Conservation (phyloP, 2,888 invertebrate genomes). For the Drosophila antonietae region DNA sequence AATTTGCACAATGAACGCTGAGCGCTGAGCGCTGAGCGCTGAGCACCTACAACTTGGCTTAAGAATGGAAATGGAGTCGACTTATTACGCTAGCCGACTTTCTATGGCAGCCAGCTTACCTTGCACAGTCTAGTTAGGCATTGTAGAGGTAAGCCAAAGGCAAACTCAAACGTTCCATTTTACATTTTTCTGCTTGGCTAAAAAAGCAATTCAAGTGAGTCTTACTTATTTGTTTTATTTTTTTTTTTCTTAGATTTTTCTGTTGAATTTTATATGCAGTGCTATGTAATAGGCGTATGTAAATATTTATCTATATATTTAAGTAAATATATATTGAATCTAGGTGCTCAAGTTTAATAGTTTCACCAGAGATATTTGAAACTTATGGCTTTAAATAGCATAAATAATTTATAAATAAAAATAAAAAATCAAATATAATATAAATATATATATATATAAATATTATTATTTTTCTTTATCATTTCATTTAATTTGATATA, state of each 20-base stretch:
- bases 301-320: not conserved
- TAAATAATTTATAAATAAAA: no score
- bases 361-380: not conserved
- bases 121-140: constrained; percentile 3
- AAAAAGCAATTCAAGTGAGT: not conserved
- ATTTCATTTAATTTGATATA: no score
- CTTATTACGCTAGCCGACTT: constrained; percentile 45
- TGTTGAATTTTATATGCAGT: not conserved
- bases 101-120: constrained; percentile 30
- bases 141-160: not conserved
- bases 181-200: constrained; percentile 3
- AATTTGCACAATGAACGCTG: constrained; percentile 16
- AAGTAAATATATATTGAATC: not conserved
- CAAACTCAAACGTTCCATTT: not conserved
- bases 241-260: not conserved
- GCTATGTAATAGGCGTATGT: not conserved
- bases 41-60: constrained; percentile 33
- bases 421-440: no score
- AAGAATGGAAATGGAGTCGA: constrained; percentile 27
- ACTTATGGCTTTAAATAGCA: not conserved
- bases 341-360: not conserved
- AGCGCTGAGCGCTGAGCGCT: no score
- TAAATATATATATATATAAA: no score
- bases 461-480: no score
- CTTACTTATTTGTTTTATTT: not conserved